phyloP scores from a whole-genome alignment of 2,113 vertebrate species.

The human region GRCh38 chr5:178277501-178278000 shows the following conservation, averaged over 20 bases:
- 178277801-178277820: not conserved
- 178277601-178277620: not conserved
- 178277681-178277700: not conserved
- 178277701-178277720: conserved; percentile 41
- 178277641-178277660: conserved; percentile 52
- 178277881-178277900: not conserved
- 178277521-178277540: not conserved
- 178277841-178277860: not conserved
- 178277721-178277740: not conserved
- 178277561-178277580: not conserved
- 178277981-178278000: not conserved
- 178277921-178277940: not conserved
- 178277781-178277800: conserved; percentile 24
- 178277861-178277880: not conserved
- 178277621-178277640: not conserved
- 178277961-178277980: not conserved
- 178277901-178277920: not conserved
- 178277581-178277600: not conserved
- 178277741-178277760: not conserved
- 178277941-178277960: not conserved
- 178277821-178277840: not conserved
- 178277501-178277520: not conserved
- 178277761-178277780: conserved; percentile 38
- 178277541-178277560: not conserved
- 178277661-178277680: not conserved